Evolutionary conservation across 2,113 vertebrate genomes (phyloP), one percentile per base, ranked within the genome.

Genomic region (Microtus montanus): DNA sequence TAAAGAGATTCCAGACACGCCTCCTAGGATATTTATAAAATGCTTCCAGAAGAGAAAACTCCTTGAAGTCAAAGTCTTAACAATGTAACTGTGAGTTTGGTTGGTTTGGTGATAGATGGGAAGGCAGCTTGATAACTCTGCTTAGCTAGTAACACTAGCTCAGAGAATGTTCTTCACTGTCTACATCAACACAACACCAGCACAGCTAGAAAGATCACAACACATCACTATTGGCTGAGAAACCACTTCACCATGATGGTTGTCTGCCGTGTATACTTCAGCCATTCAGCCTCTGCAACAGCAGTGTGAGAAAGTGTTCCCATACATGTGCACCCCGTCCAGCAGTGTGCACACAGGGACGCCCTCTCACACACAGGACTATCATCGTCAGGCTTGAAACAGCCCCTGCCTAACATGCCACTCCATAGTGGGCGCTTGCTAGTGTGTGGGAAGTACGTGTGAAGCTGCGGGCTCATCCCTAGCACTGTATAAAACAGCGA

Each of bases 1-100:
- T 80, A 71, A 84, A 88, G 66, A 90, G 66, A 74, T 86, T 66
- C 17, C 68, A 92, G 38, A 70, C 78, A 77, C 95, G 77, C 61
- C 5, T 41, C 26, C 6, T 85, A 30, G 35, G 70, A 54, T 77
- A 86, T 68, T 82, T 93, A 20, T 9, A 19, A 85, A 66, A 22
- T 33, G 9, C 71, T 90, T 90, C 66, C 80, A 71, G 79, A 73
- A 61, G 84, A 83, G 84, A 92, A 19, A 6, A 70, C 41, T 61
- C 78, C 82, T 12, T 90, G 49, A 91, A 93, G 20, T 92, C 88
- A 20, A 95, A 87, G 52, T 7, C 28, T 86, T 82, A 75, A 80
- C 28, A 74, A 9, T 61, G 35, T 75, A 82, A 78, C 28, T 70
- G 90, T 71, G 66, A 86, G 35, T 28, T 73, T n/a, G 58, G 52